phyloP scores from a whole-genome alignment of 2,797 vertebrate genomes.

The Malurus leucopterus region DNA sequence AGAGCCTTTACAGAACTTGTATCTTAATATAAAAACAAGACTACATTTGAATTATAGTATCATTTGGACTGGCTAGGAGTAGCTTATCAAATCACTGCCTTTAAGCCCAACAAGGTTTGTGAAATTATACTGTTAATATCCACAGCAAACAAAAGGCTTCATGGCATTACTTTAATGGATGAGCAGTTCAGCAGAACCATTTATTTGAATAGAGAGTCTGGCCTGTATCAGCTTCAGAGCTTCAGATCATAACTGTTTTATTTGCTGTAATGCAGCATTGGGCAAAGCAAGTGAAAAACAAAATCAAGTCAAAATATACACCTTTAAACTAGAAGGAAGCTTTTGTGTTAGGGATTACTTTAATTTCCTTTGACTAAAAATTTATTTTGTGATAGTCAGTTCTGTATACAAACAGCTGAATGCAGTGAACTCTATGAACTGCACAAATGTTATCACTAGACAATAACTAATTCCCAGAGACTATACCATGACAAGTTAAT shows the following conservation, averaged over 20 bases:
- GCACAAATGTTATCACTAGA: background rate
- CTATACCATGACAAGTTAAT: background rate
- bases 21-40: background rate
- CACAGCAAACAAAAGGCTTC: background rate
- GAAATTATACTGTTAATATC: background rate
- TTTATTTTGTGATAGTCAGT: background rate
- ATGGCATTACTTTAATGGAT: background rate
- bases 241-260: background rate
- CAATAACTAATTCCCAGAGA: background rate
- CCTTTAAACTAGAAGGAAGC: background rate
- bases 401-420: background rate
- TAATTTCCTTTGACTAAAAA: background rate
- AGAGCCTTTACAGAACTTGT: background rate
- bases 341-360: background rate
- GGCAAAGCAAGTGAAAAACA: background rate
- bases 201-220: background rate
- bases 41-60: background rate
- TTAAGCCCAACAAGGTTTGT: background rate
- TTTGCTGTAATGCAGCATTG: background rate
- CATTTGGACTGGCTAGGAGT: background rate
- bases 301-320: background rate
- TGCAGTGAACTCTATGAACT: background rate
- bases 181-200: background rate
- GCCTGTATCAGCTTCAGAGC: background rate
- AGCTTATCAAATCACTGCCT: background rate